Evolutionary conservation across 2,888 invertebrate species (phyloP), one percentile per base, ranked within the genome.

Genomic region (Cryptosula pallasiana): DNA sequence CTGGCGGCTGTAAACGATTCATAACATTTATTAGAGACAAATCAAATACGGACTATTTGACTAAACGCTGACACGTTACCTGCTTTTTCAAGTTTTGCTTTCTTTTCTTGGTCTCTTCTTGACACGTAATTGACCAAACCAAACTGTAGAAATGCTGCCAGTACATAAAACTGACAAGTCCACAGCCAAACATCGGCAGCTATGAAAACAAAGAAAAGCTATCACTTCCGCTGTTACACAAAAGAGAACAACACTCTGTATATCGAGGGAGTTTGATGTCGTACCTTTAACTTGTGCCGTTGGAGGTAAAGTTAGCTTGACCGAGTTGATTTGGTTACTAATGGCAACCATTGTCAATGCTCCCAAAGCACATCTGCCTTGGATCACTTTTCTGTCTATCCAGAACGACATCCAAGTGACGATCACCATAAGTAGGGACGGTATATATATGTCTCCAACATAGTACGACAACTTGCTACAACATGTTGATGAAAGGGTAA

Each of bases 371-470:
- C 63, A 63, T 27, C 63, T 2, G 5, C 25, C 63, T 34, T 63
- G 63, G 13, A 63, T 63, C 2, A 63, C 63, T 32, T 63, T 63
- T 32, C 32, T 63, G 34, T 63, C 63, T 63, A 63, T 63, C 63
- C 63, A 63, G 63, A 63, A 63, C 2, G 63, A 63, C 63, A 63
- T 63, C 63, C 63, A 63, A 32, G 63, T 63, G 27, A 63, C 63
- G 9, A 63, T 32, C 3, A 63, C 63, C 63, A 63, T 63, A 32
- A 63, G 34, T 5, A 63, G 27, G 2, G 63, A 63, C 5, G 63
- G 63, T 32, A 63, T 9, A n/a, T 63, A 63, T 25, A 63, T 63
- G n/a, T 63, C 63, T 32, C 63, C 20, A 13, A 63, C 32, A 32
- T 63, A 63, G 63, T 29, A 63, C 5, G 63, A 63, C 63, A 63